Evolutionary conservation across 1,140 invertebrate species (phyloP).

Genomic region (Drosophila bifasciata): DNA sequence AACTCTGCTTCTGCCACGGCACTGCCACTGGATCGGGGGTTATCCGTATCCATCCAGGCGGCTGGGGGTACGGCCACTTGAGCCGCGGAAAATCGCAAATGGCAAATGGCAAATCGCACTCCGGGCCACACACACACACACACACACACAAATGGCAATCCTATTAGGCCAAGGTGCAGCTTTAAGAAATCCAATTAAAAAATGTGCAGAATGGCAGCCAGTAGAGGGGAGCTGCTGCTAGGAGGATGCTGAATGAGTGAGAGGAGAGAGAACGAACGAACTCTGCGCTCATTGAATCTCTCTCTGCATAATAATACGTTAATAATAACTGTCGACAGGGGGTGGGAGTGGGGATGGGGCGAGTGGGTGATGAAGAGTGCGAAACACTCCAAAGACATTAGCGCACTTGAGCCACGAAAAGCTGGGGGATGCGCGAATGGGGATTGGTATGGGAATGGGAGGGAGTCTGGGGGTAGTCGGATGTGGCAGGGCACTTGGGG

Average conservation of each 20-base stretch:
- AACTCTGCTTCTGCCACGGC: slow-evolving; percentile 17
- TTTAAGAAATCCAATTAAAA: slow-evolving; percentile 78
- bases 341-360: slow-evolving; percentile 21
- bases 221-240: slow-evolving; percentile 9
- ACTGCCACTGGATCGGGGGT: slow-evolving; percentile 16
- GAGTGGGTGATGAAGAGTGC: slow-evolving; percentile 66
- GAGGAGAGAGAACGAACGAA: slow-evolving; percentile 5
- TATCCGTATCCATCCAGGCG: slow-evolving; percentile 20
- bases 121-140: too few relatives aligned
- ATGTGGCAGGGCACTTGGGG: slow-evolving; percentile 72
- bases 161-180: slow-evolving; percentile 70
- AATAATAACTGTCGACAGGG: slow-evolving; percentile 58
- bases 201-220: slow-evolving; percentile 4
- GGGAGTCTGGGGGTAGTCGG: slow-evolving; percentile 34
- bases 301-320: slow-evolving; percentile 68
- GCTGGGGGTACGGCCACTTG: not conserved
- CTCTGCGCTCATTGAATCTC: slow-evolving; percentile 59
- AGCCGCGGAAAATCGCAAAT: not conserved
- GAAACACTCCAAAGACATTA: slow-evolving; percentile 80
- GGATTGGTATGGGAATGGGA: too few relatives aligned
- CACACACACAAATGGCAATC: slow-evolving; percentile 72
- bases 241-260: slow-evolving; percentile 2
- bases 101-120: slow-evolving; percentile 50
- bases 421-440: not conserved
- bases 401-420: slow-evolving; percentile 66